Percentiles rank a stretch among this genome's conserved stretches.
These are phyloP conservation scores for Bradypus variegatus DNA, from an alignment of 2,797 vertebrate genomes.

Conservation along the genomic window DNA sequence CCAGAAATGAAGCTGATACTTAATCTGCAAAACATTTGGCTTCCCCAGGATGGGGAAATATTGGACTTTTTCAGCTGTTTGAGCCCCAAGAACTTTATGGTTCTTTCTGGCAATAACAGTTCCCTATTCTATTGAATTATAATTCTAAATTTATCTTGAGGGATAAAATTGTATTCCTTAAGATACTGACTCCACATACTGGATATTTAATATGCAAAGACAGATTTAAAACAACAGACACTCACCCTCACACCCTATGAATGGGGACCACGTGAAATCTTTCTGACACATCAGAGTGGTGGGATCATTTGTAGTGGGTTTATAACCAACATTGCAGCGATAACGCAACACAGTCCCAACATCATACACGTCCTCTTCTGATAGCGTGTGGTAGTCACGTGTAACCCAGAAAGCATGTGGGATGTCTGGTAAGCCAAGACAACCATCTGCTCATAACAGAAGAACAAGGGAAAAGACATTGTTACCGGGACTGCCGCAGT, in stretches of 20 bases:
- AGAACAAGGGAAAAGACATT: neutral
- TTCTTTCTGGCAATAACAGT: neutral
- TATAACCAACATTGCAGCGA: neutral
- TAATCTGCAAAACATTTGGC: neutral
- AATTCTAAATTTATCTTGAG: slow-evolving; percentile 10
- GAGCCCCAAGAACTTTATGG: neutral
- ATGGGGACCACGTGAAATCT: slow-evolving; percentile 37
- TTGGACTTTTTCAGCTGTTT: neutral
- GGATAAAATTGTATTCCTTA: neutral
- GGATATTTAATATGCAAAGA: neutral
- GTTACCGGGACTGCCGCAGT: neutral
- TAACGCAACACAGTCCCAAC: neutral
- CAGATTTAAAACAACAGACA: slow-evolving; percentile 17
- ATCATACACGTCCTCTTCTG: accelerated
- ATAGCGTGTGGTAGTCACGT: accelerated
- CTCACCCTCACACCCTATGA: slow-evolving; percentile 51
- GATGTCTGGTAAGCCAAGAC: slow-evolving; percentile 21
- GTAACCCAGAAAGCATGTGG: neutral
- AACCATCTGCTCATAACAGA: slow-evolving; percentile 33
- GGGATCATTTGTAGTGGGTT: neutral
- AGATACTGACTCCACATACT: neutral
- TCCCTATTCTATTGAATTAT: neutral
- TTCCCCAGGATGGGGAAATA: neutral
- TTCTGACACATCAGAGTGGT: slow-evolving; percentile 16
- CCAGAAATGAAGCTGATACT: neutral